Evolutionary conservation across 1,140 invertebrate genomes (phyloP).

Genomic region (Melanaphis sacchari): DNA sequence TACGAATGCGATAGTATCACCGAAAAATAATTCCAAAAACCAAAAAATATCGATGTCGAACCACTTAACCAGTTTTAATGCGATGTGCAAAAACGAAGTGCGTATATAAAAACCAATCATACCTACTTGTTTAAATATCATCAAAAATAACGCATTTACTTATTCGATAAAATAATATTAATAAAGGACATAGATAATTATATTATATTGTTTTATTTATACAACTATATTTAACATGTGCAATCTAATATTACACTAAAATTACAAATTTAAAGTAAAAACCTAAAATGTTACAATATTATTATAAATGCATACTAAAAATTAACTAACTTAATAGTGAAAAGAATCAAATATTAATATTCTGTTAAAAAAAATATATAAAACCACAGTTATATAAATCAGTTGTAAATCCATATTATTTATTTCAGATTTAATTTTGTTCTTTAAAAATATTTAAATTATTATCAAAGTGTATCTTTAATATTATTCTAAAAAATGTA

Average conservation of each 20-base stretch:
- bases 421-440: background rate
- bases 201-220: background rate
- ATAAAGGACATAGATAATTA: background rate
- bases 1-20: background rate
- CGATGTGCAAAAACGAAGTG: slow-evolving; percentile 30
- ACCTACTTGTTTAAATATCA: background rate
- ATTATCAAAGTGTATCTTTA: background rate
- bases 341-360: background rate
- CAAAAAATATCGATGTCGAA: slow-evolving; percentile 23
- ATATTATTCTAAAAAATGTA: background rate
- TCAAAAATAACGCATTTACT: background rate
- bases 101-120: slow-evolving; percentile 5
- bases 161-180: background rate
- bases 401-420: background rate
- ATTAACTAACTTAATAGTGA: background rate
- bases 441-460: background rate
- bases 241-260: background rate
- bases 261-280: background rate
- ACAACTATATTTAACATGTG: background rate
- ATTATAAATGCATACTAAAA: background rate
- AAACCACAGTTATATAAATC: background rate
- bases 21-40: background rate
- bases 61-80: slow-evolving; percentile 12
- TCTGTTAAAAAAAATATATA: background rate
- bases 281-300: background rate